These are phyloP conservation scores for rat (Rattus norvegicus) DNA, from an alignment of 2,113 vertebrate genomes.

Conservation along the genomic window GRCr8 NC_086039.1:153429001-153429500, in stretches of 20 bases:
- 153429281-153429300: background rate
- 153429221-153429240: background rate
- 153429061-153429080: background rate
- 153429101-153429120: background rate
- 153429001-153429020: background rate
- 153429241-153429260: background rate
- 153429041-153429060: background rate
- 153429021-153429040: background rate
- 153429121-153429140: background rate
- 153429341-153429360: background rate
- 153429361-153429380: background rate
- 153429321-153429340: background rate
- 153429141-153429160: background rate
- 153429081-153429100: background rate
- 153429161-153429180: background rate
- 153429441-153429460: background rate
- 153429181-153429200: background rate
- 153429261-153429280: background rate
- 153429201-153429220: background rate
- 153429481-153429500: conserved; percentile 80
- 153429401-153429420: background rate
- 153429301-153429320: background rate
- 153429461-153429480: conserved; percentile 70
- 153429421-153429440: background rate
- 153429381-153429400: background rate